phyloP scores from a whole-genome alignment of 2,888 invertebrate species.

The Ectemnius lituratus region DNA sequence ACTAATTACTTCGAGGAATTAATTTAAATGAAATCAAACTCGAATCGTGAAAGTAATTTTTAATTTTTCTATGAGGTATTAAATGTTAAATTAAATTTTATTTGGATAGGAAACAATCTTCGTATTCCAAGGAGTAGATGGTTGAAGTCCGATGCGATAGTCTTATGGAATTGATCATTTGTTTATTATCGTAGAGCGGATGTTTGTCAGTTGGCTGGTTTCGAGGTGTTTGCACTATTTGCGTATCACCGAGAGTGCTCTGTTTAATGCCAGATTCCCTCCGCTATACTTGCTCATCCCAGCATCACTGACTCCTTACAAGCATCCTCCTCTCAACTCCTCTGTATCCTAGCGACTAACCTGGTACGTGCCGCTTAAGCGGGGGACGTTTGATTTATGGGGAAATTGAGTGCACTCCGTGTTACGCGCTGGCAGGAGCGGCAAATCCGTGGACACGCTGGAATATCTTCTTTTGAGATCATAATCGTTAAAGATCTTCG shows the following conservation, averaged over 20 bases:
- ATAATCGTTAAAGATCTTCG: slow-evolving; percentile 60
- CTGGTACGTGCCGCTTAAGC: slow-evolving; percentile 48
- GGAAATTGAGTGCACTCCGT: slow-evolving; percentile 63
- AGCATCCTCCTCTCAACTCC: too few species aligned
- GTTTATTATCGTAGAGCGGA: slow-evolving; percentile 42
- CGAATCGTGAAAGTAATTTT: too few species aligned
- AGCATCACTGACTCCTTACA: too few species aligned
- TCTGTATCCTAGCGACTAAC: slow-evolving; percentile 29
- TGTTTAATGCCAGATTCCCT: slow-evolving; percentile 42
- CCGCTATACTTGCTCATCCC: too few species aligned
- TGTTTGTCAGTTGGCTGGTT: slow-evolving; percentile 53
- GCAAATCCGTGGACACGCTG: slow-evolving; percentile 63
- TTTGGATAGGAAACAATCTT: too few species aligned
- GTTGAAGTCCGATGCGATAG: slow-evolving; percentile 11
- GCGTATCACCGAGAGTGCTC: slow-evolving; percentile 36
- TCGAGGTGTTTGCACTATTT: slow-evolving; percentile 49
- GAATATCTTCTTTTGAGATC: slow-evolving; percentile 65
- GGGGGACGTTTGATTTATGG: slow-evolving; percentile 66
- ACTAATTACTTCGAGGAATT: too few species aligned
- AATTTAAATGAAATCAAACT: too few species aligned
- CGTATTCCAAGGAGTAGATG: neutral
- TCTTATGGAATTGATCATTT: slow-evolving; percentile 37
- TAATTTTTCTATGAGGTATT: too few species aligned
- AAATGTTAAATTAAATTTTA: too few species aligned
- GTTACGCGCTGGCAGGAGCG: slow-evolving; percentile 60